Conservation (phyloP, 2,888 invertebrate genomes). For the Orchesellides sinensis region DNA sequence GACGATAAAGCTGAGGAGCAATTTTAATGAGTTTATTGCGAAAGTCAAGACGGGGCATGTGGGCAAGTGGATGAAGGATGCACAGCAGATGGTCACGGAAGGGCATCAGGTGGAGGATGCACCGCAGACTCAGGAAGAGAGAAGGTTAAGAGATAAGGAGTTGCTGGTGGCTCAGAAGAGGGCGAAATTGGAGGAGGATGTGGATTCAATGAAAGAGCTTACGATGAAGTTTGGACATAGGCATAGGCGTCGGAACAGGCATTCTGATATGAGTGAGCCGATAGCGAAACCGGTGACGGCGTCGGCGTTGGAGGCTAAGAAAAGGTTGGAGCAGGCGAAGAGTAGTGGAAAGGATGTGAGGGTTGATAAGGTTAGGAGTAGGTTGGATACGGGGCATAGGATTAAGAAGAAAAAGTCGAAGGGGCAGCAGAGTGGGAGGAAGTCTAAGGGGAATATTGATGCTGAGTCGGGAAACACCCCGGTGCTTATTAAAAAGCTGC, state of each 20-base stretch:
- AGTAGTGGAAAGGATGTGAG: not conserved
- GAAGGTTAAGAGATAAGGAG: slow-evolving; percentile 32
- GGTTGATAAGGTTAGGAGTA: not conserved
- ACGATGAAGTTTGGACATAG: not conserved
- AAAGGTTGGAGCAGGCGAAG: not conserved
- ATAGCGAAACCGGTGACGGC: not conserved
- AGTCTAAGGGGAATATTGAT: not conserved
- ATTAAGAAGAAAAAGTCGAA: not conserved
- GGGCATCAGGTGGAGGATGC: slow-evolving; percentile 11
- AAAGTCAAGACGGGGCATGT: slow-evolving; percentile 10
- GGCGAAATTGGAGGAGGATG: not conserved
- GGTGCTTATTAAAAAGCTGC: too few species aligned
- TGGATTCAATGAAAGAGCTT: not conserved
- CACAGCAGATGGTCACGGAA: slow-evolving; percentile 20
- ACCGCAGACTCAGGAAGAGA: slow-evolving; percentile 11
- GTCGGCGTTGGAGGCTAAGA: not conserved
- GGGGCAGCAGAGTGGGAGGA: not conserved
- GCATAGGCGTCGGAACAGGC: not conserved
- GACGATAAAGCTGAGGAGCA: slow-evolving; percentile 11
- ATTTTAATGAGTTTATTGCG: slow-evolving; percentile 34
- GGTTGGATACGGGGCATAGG: not conserved
- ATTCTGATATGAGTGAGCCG: too few species aligned
- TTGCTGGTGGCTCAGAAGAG: slow-evolving; percentile 18
- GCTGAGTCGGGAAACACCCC: too few species aligned
- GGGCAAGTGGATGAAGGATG: slow-evolving; percentile 30